A percentile compares a stretch with the other conserved stretches of the same genome.
Conservation (phyloP, 2,888 invertebrate species). For the Busseola fusca region DNA sequence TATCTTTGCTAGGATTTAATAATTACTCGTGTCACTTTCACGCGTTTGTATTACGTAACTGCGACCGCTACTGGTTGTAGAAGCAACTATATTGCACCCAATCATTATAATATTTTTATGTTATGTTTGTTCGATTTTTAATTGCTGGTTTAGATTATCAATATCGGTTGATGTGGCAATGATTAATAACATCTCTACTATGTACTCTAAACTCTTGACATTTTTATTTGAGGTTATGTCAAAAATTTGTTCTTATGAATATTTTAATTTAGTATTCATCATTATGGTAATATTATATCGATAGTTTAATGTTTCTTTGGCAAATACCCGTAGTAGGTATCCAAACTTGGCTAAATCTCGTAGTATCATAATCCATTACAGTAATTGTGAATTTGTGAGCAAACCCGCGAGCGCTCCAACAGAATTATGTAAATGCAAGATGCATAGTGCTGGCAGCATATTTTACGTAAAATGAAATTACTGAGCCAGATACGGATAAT, state of each 20-base stretch:
- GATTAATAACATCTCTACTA: conserved; percentile 1
- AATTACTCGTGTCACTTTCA: conserved; percentile 68
- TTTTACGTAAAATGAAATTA: conserved; percentile 21
- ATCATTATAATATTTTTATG: background rate
- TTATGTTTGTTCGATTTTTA: background rate
- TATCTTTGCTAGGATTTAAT: conserved; percentile 67
- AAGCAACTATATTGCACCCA: background rate
- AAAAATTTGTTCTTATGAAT: conserved; percentile 19
- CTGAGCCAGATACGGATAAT: background rate
- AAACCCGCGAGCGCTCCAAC: conserved; percentile 43
- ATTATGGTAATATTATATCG: background rate
- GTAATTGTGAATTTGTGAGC: conserved; percentile 57
- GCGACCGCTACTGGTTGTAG: conserved; percentile 44
- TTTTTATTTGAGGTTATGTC: conserved; percentile 7
- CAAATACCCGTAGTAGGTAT: conserved; percentile 10
- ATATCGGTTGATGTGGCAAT: conserved; percentile 1
- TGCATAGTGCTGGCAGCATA: conserved; percentile 25
- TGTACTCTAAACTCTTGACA: background rate
- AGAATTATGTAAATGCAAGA: conserved; percentile 47
- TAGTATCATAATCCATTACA: conserved; percentile 58
- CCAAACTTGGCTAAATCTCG: conserved; percentile 41
- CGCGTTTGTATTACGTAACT: conserved; percentile 56
- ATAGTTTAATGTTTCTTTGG: conserved; percentile 21
- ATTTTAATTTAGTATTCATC: background rate
- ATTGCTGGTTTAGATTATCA: background rate